Evolutionary conservation across 2,797 vertebrate genomes (phyloP), one percentile per base, ranked within the genome.

Genomic region (Ibycter americanus): DNA sequence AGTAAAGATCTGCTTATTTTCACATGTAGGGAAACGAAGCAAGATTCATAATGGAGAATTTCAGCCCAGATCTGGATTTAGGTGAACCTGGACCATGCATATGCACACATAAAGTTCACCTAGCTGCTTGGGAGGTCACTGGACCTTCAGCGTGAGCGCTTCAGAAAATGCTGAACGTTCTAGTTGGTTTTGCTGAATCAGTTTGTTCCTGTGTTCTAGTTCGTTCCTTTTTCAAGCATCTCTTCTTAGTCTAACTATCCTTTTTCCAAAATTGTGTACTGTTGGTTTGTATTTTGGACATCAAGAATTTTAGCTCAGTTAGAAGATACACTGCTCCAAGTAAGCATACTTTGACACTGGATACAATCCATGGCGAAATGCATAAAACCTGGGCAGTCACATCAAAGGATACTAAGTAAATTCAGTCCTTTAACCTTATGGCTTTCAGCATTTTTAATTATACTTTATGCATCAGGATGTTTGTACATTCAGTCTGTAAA

Each of bases 41-140:
- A 95, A 90, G 82, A 87, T 70, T 81, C 23, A 22, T 34, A 95
- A 85, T 62, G 47, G 91, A 96, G 96, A 98, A 92, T 93, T 92
- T 90, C 86, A 93, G 91, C 83, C 70, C 78, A 91, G 44, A 42
- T 87, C 58, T 82, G 54, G 44, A 40, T 90, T 84, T 93, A 78
- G 70, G 63, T 78, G 83, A 85, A 81, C 51, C 20, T 85, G 63
- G 31, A 59, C 47, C 16, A 46, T 23, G 25, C 31, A 72, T 14
- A 31, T 42, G 34, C 36, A 49, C 12, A 62, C 20, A 54, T 2
- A 54, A 67, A 61, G 17, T 83, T 85, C 72, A 88, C 9, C 38
- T 44, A 77, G 32, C 38, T 52, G n/a, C 80, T 55, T 36, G 16
- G 58, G 56, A 91, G 47, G 32, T 90, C 29, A 31, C 6, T 79